Conservation (phyloP, 2,113 vertebrate genomes). For the Cyphomyrus plagiostoma region DNA sequence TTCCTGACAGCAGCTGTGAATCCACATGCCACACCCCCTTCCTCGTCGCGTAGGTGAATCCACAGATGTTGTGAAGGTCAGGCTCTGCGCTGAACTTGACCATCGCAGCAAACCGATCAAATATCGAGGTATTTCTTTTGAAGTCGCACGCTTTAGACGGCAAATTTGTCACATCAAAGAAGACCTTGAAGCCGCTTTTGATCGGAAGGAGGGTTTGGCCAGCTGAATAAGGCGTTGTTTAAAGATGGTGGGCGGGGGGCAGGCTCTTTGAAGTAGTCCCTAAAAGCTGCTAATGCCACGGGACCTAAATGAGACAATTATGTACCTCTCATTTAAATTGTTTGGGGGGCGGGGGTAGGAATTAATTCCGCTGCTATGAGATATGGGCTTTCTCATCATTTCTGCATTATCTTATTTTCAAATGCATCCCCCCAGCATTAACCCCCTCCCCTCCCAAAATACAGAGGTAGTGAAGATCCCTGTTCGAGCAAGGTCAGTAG, state of each 20-base stretch:
- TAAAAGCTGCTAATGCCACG: slow-evolving; percentile 22
- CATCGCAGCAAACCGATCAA: slow-evolving; percentile 35
- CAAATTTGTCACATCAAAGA: slow-evolving; percentile 44
- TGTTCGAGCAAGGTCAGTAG: neutral
- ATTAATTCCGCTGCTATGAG: neutral
- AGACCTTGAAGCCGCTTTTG: slow-evolving; percentile 32
- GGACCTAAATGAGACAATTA: neutral
- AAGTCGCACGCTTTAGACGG: slow-evolving; percentile 23
- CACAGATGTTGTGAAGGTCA: slow-evolving; percentile 23
- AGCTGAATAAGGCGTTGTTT: neutral
- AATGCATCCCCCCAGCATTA: neutral
- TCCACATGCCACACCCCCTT: neutral
- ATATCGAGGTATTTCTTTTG: slow-evolving; percentile 30
- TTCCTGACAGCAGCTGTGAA: neutral
- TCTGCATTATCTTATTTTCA: slow-evolving; percentile 1
- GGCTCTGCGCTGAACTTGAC: slow-evolving; percentile 35
- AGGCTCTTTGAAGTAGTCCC: slow-evolving; percentile 30
- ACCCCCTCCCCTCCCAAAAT: neutral
- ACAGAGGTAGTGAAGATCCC: neutral
- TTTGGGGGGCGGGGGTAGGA: neutral
- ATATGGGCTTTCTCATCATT: neutral
- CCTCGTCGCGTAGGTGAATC: slow-evolving; percentile 17
- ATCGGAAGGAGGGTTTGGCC: slow-evolving; percentile 25
- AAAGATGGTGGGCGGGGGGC: neutral
- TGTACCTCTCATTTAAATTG: neutral